Evolutionary conservation across 2,113 vertebrate species (phyloP), one percentile per base, ranked within the genome.

Genomic region (Cyanoliseus patagonus): DNA sequence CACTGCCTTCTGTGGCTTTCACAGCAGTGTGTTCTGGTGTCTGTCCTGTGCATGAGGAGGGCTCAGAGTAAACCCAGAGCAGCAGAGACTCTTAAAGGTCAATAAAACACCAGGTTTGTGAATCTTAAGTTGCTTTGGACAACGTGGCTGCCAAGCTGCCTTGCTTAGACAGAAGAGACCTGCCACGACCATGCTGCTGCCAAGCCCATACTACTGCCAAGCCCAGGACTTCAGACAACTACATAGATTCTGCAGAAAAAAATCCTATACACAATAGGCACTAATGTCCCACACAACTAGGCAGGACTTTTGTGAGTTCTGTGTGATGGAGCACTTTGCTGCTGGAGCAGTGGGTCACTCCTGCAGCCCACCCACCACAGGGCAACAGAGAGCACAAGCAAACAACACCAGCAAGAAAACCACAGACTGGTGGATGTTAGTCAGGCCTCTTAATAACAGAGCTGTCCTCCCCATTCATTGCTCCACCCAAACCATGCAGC

Each of bases 361-460:
- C 49, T 46, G 49, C 39, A 83, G 39, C 15, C n/a, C 15, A 72
- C 31, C 13, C 16, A 13, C 37, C 2, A 1, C 19, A 9, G 17
- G 57, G 30, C 51, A 82, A 27, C 0, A 6, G 33, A 37, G 17
- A 79, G 42, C 28, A 18, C 24, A 76, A 47, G 24, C 15, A 57
- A 28, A 16, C 81, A 72, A 31, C 0, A 1, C 31, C 37, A 53
- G 46, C 35, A 69, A 49, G 46, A 68, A 68, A 92, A 66, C 74
- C 47, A 16, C 30, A 86, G 41, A 22, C n/a, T 90, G 39, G 1
- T 51, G 33, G 37, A 51, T 67, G n/a, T 81, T 52, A 59, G 27
- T 74, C 85, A 90, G 53, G 51, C 59, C 63, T 92, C 37, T 66
- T 70, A 77, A 86, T 92, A 88, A 72, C 92, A 90, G 53, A 94